Base-by-base conservation (phyloP, 2,888 invertebrate species). In the Macaria liturata region DNA sequence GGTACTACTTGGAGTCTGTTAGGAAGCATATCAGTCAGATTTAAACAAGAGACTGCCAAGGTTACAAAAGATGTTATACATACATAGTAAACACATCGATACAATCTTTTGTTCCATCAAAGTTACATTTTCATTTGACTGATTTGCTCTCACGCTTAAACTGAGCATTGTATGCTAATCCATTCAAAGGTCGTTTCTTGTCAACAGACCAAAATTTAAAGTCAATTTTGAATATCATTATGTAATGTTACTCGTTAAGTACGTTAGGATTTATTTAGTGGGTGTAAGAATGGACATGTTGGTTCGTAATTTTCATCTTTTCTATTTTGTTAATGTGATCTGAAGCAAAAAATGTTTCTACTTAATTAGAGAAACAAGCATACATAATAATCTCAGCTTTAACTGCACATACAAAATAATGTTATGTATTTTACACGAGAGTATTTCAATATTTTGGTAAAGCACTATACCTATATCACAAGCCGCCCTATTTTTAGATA, bases 271-370 rank as follows among this genome's bases (percentile, higher is more conserved):
- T 74, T 76, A 80, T 77, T 79, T 83, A 85, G 82, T 84, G 75
- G 78, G 80, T 84, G 78, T 83, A 76, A 78, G 9, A 42, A 74
- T 65, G 71, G 78, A 70, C 73, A 79, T 74, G 83, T 80, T 85
- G 84, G 83, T 87, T 84, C 74, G 75, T 83, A 77, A 80, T 71
- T 77, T 66, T 69, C 70, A 71, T 66, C 74, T 70, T 76, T 78
- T 77, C 75, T 71, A 70, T 88, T 91, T 91, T 90, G 90, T 91
- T 90, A 88, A 79, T 90, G 91, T 89, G 91, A 90, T 91, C 87
- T 89, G 91, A 90, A 89, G 89, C 70, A 64, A 57, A 56, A 70
- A 72, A 69, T 67, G 66, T 66, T 66, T 73, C 70, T 74, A 74
- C 71, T 72, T 74, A 74, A 73, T 71, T 72, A 73, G 74, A 71